Evolutionary conservation across 2,797 vertebrate species (phyloP).

Genomic region (Pseudocheirus occidentalis): DNA sequence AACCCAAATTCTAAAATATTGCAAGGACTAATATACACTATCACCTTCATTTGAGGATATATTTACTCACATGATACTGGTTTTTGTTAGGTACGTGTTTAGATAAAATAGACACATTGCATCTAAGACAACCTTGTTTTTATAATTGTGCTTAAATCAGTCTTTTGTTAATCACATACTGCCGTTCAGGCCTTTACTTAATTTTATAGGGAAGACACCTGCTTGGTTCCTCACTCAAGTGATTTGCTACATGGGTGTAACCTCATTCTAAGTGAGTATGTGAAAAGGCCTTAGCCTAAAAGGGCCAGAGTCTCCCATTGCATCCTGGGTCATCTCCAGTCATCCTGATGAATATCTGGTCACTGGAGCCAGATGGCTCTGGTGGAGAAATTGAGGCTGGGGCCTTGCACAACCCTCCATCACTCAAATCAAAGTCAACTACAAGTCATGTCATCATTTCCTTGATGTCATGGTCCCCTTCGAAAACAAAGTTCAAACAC

Average conservation of each 20-base stretch:
- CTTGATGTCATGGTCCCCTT: too few species aligned
- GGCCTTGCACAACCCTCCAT: too few species aligned
- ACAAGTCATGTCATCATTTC: too few species aligned
- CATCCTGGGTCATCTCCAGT: too few species aligned
- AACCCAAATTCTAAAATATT: neutral
- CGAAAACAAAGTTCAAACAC: neutral
- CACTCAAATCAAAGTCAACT: too few species aligned
- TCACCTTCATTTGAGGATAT: neutral
- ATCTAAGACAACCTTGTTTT: neutral
- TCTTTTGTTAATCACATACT: neutral
- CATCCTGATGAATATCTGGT: too few species aligned
- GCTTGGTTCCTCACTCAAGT: neutral
- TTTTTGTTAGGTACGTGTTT: neutral
- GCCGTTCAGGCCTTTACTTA: neutral
- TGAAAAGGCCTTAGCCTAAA: too few species aligned
- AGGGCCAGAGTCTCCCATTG: too few species aligned
- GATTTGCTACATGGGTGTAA: neutral
- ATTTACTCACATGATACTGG: constrained; percentile 29
- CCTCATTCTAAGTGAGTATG: too few species aligned
- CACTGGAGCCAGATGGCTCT: too few species aligned
- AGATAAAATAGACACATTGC: neutral
- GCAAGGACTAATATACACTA: neutral
- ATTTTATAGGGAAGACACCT: neutral
- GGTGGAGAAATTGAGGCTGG: too few species aligned
- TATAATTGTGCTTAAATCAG: neutral